Percentiles rank a stretch among this genome's conserved stretches.
Conservation (phyloP, 2,113 vertebrate genomes). For the Centropristis striata region DNA sequence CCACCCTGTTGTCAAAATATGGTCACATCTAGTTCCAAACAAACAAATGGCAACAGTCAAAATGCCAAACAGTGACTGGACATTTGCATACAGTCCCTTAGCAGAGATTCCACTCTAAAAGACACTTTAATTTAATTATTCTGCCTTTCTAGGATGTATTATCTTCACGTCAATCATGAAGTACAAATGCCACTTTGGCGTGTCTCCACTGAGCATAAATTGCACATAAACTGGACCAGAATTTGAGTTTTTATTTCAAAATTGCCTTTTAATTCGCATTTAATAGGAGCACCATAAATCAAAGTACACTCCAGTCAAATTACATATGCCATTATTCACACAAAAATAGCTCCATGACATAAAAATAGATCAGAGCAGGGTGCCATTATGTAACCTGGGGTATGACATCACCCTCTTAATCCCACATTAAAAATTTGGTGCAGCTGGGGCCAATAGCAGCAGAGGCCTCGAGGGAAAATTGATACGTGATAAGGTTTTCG, state of each 20-base stretch:
- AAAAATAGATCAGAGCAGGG: slow-evolving; percentile 34
- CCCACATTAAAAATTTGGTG: slow-evolving; percentile 46
- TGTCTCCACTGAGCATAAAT: not conserved
- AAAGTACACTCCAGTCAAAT: not conserved
- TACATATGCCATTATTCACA: slow-evolving; percentile 12
- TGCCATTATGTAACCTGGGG: slow-evolving; percentile 41
- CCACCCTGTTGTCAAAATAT: too few relatives aligned
- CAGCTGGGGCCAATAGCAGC: not conserved
- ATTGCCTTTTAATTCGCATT: slow-evolving; percentile 7
- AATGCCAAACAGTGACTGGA: too few relatives aligned
- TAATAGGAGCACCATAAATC: not conserved
- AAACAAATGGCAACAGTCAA: too few relatives aligned
- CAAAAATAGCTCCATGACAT: slow-evolving; percentile 5
- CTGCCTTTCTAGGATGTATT: not conserved
- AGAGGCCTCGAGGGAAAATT: slow-evolving; percentile 23
- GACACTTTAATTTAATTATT: not conserved
- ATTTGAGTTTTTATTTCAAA: not conserved
- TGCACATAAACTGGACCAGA: not conserved
- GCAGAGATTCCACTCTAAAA: not conserved
- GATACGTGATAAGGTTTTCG: not conserved
- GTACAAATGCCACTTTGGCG: not conserved
- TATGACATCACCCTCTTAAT: slow-evolving; percentile 59
- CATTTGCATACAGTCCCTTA: too few relatives aligned
- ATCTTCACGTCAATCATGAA: not conserved
- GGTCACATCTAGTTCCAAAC: too few relatives aligned